Percentiles rank a stretch among this genome's conserved stretches.
phyloP scores from a whole-genome alignment of 2,113 vertebrate species.

The Falco punctatus region DNA sequence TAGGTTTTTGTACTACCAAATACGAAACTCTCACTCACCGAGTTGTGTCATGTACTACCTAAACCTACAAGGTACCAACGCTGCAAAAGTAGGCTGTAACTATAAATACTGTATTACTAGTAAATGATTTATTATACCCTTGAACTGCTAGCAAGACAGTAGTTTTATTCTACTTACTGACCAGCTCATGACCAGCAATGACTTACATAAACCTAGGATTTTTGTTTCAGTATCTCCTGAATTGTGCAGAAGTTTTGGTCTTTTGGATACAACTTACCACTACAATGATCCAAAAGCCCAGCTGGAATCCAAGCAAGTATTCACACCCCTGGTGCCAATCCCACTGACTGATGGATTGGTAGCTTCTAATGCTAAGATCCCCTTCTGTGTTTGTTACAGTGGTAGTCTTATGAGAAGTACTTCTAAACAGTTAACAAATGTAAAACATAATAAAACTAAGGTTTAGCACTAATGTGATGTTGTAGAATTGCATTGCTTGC shows the following conservation, averaged over 20 bases:
- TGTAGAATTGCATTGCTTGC: neutral
- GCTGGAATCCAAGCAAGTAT: neutral
- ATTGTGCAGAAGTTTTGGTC: neutral
- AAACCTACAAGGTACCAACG: neutral
- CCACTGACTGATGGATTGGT: neutral
- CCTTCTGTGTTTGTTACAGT: neutral
- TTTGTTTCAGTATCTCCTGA: neutral
- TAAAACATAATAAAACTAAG: neutral
- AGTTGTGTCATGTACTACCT: neutral
- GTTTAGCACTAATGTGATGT: neutral
- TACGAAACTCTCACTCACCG: neutral
- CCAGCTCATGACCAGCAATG: neutral
- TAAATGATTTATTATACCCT: neutral
- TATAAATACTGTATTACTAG: neutral
- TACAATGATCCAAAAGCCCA: neutral
- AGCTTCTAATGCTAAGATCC: neutral
- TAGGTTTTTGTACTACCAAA: neutral
- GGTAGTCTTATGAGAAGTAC: neutral
- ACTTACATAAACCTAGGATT: neutral
- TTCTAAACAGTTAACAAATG: neutral
- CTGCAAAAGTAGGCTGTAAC: neutral
- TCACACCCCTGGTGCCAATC: neutral
- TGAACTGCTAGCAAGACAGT: neutral
- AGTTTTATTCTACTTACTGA: neutral
- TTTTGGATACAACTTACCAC: neutral